Evolutionary conservation across 2,113 vertebrate genomes (phyloP).

Genomic region (Calyptomena viridis): DNA sequence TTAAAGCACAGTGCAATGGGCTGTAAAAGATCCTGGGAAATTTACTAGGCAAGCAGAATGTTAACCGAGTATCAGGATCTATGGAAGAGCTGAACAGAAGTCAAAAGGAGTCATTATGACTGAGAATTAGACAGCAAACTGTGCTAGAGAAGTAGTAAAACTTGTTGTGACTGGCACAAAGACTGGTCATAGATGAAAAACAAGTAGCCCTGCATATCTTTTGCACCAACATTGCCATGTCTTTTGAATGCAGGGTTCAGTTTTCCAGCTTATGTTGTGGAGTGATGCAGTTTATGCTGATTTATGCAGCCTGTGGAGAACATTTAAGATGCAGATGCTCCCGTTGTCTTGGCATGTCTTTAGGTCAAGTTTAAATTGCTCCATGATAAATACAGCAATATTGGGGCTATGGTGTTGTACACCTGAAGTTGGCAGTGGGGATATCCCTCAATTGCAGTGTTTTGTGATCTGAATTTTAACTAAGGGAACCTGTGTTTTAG

Average conservation of each 20-base stretch:
- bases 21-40: neutral
- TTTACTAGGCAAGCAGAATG: neutral
- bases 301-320: neutral
- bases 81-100: neutral
- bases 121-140: too few relatives aligned
- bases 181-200: neutral
- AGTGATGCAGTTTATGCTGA: neutral
- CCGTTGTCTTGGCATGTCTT: neutral
- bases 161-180: neutral
- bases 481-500: neutral
- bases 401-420: neutral
- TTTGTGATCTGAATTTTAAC: rapidly evolving
- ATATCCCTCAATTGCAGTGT: neutral
- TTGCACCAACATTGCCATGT: rapidly evolving
- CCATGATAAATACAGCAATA: neutral
- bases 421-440: neutral
- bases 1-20: neutral
- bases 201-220: neutral
- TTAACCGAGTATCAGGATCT: neutral
- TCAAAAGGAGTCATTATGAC: neutral
- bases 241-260: neutral
- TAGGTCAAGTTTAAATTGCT: neutral
- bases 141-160: neutral
- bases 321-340: neutral
- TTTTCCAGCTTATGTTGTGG: rapidly evolving